Percentiles rank a stretch among this genome's conserved stretches.
Evolutionary conservation across 2,113 vertebrate genomes (phyloP).

Genomic region (Phoxinus phoxinus): DNA sequence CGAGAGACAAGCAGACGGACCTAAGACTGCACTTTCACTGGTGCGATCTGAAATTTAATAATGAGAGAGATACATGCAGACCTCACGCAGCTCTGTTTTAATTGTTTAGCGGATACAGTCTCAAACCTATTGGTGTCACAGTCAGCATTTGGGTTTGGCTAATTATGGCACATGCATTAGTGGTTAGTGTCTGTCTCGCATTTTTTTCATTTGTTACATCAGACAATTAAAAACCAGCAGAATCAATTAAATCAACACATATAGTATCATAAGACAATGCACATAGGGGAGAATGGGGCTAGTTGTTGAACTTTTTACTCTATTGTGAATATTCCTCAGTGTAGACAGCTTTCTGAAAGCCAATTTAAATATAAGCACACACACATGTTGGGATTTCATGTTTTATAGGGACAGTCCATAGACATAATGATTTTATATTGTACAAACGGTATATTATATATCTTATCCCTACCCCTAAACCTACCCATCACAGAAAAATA

Average conservation of each 20-base stretch:
- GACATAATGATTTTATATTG: no score
- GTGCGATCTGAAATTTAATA: slow-evolving; percentile 85
- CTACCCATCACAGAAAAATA: no score
- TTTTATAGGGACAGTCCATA: no score
- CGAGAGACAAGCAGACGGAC: slow-evolving; percentile 73
- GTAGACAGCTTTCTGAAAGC: neutral
- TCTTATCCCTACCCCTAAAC: no score
- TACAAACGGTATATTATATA: no score
- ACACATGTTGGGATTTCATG: neutral
- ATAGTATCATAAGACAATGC: neutral
- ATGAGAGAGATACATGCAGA: slow-evolving; percentile 88
- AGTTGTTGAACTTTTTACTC: neutral
- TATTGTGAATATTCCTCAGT: neutral
- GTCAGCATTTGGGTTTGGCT: slow-evolving; percentile 84
- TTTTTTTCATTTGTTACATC: slow-evolving; percentile 1
- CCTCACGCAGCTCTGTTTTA: slow-evolving; percentile 83
- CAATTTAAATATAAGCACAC: neutral
- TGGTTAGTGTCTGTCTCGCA: slow-evolving; percentile 35
- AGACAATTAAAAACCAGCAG: neutral
- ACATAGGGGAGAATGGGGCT: neutral
- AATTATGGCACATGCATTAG: slow-evolving; percentile 82
- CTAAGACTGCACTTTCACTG: slow-evolving; percentile 74
- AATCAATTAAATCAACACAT: neutral
- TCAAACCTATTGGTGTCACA: slow-evolving; percentile 84
- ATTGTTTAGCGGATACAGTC: slow-evolving; percentile 84